Evolutionary conservation across 2,113 vertebrate species (phyloP), one percentile per base, ranked within the genome.

Genomic region (Morone saxatilis): DNA sequence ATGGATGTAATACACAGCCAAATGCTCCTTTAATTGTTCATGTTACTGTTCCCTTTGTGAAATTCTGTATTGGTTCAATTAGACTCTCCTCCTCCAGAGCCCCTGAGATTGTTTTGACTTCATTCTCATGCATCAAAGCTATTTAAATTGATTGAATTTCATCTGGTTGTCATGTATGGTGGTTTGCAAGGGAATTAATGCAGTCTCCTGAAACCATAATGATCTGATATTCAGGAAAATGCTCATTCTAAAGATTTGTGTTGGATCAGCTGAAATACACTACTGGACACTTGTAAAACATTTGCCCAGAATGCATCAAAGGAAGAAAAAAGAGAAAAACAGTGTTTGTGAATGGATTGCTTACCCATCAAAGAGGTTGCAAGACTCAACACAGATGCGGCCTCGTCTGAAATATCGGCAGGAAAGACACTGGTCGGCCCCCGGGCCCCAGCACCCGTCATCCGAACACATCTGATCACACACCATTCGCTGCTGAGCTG

Each of bases 391-490:
- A 68, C 98, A 99, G 70, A 94, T 95, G 74, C 95, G 96, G 12
- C 97, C 97, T 12, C 98, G 92, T 83, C 97, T 96, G 96, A 97
- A 99, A 70, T 91, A 96, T 41, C 96, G 95, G 86, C 98, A 99
- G 20, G 96, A 98, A 10, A 99, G 94, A 87, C 98, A 99, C 86
- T 99, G 98, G 84, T 99, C 97, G 0, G 97, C 96, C 0, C 98
- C 98, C 0, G 97, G 96, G 2, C 98, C 98, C 98, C 98, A 99
- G 19, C 98, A 99, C 19, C 98, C 98, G 0, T 96, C 94, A 0
- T 94, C 97, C 0, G 98, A 99, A 84, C 98, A 99, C 88, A 99
- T 94, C 31, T 88, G 91, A 25, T 99, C 97, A 67, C 98, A 99
- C 59, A 97, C 94, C 97, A 97, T 98, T 10, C 95, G 95, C 85